These are phyloP conservation scores for Lasioglossum calceatum DNA, from an alignment of 2,888 invertebrate genomes.

Conservation along the genomic window DNA sequence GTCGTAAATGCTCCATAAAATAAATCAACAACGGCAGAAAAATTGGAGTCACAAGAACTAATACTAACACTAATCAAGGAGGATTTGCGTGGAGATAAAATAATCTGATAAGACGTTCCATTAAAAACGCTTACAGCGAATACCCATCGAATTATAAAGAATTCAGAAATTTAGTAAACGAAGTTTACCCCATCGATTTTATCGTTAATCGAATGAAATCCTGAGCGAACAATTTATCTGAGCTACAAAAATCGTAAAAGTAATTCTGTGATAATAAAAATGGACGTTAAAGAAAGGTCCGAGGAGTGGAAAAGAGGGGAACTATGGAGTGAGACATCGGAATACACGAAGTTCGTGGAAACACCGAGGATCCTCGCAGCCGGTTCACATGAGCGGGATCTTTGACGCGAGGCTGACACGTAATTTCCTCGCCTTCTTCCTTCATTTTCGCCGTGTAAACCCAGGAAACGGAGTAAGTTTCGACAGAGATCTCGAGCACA, in stretches of 20 bases:
- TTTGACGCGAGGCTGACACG: constrained; percentile 75
- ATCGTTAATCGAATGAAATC: neutral
- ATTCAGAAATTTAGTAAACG: neutral
- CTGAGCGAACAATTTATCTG: neutral
- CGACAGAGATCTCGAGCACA: constrained; percentile 15
- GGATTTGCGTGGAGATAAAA: neutral
- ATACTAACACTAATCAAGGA: neutral
- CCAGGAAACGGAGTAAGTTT: constrained; percentile 51
- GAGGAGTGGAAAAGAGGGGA: neutral
- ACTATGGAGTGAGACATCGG: neutral
- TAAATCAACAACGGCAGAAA: neutral
- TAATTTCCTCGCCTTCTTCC: constrained; percentile 75
- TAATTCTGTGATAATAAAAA: neutral
- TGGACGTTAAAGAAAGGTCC: neutral
- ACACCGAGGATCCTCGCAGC: constrained; percentile 25
- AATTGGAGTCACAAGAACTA: neutral
- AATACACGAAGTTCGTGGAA: neutral
- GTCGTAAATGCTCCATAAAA: neutral
- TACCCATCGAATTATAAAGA: neutral
- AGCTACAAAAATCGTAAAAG: neutral
- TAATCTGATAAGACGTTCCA: neutral
- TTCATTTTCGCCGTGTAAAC: constrained; percentile 43
- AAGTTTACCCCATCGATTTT: neutral
- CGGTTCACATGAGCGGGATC: constrained; percentile 60
- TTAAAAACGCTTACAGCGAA: neutral